Conservation (phyloP, 1,140 invertebrate genomes). For the Mylabris phalerata region DNA sequence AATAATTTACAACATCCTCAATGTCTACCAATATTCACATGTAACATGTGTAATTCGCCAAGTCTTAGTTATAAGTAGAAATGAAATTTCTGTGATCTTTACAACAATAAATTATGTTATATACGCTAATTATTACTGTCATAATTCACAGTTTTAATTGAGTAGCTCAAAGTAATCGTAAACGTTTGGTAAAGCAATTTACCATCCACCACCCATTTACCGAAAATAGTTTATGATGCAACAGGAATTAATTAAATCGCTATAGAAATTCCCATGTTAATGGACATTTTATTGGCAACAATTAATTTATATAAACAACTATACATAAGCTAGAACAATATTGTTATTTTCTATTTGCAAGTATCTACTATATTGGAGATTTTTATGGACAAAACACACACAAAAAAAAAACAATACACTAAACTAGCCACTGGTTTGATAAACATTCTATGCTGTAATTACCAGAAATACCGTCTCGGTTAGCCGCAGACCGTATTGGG, state of each 20-base stretch:
- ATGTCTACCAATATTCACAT: slow-evolving; percentile 5
- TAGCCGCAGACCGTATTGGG: slow-evolving; percentile 20
- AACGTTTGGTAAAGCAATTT: slow-evolving; percentile 22
- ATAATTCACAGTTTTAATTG: slow-evolving; percentile 29
- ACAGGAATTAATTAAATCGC: slow-evolving; percentile 12
- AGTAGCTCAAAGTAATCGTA: slow-evolving; percentile 29
- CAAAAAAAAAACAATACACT: too few relatives aligned
- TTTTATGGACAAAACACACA: too few relatives aligned
- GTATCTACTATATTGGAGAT: too few relatives aligned
- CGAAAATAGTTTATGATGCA: slow-evolving; percentile 19
- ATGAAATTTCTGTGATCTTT: slow-evolving; percentile 27
- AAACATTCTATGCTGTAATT: too few relatives aligned
- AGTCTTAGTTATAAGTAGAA: slow-evolving; percentile 12
- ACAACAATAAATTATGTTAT: slow-evolving; percentile 20
- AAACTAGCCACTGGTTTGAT: too few relatives aligned
- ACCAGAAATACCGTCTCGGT: neutral
- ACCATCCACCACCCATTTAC: neutral
- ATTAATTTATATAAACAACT: slow-evolving; percentile 1
- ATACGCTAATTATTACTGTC: slow-evolving; percentile 26
- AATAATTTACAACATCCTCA: slow-evolving; percentile 16
- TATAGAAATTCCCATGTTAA: slow-evolving; percentile 8
- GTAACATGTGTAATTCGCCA: slow-evolving; percentile 20
- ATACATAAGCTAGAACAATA: neutral
- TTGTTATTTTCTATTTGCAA: too few relatives aligned
- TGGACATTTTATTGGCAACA: slow-evolving; percentile 4